Conservation (phyloP, 2,888 invertebrate species). For the Lithophane socia region DNA sequence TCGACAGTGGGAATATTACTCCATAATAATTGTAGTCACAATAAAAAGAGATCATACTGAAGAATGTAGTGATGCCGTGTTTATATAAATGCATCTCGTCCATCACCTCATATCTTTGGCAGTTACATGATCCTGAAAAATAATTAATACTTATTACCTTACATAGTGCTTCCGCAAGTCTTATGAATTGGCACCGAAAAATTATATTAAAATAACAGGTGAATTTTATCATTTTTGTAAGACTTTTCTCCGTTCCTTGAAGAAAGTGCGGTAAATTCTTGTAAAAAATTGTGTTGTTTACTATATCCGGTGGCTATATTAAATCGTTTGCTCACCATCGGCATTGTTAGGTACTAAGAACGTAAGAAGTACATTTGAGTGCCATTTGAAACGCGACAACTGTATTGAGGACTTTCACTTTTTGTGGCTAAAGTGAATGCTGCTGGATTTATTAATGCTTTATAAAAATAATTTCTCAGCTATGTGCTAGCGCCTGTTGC, state of each 20-base stretch:
- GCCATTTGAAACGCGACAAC: slow-evolving; percentile 81
- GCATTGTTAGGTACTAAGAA: slow-evolving; percentile 62
- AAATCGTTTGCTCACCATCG: slow-evolving; percentile 37
- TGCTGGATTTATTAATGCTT: slow-evolving; percentile 42
- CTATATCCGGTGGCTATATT: slow-evolving; percentile 38
- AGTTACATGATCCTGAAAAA: slow-evolving; percentile 48
- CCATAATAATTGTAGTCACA: slow-evolving; percentile 6
- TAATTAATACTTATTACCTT: slow-evolving; percentile 34
- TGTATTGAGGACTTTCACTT: slow-evolving; percentile 61
- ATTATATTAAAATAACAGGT: background rate
- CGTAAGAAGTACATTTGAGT: slow-evolving; percentile 82
- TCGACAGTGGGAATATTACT: slow-evolving; percentile 43
- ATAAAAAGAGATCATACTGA: slow-evolving; percentile 34
- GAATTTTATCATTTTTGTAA: background rate
- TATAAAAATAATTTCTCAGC: slow-evolving; percentile 35
- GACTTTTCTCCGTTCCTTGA: slow-evolving; percentile 5
- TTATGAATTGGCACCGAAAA: slow-evolving; percentile 12
- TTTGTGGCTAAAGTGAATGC: slow-evolving; percentile 48
- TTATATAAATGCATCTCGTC: slow-evolving; percentile 20
- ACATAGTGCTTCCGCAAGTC: slow-evolving; percentile 29
- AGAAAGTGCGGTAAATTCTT: slow-evolving; percentile 11
- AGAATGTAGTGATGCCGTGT: slow-evolving; percentile 30
- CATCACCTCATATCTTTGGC: slow-evolving; percentile 31
- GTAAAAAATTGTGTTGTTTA: slow-evolving; percentile 26
- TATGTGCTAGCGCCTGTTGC: slow-evolving; percentile 19